A percentile compares a stretch with the other conserved stretches of the same genome.
phyloP scores from a whole-genome alignment of 2,797 vertebrate genomes.

The Karalla daura region DNA sequence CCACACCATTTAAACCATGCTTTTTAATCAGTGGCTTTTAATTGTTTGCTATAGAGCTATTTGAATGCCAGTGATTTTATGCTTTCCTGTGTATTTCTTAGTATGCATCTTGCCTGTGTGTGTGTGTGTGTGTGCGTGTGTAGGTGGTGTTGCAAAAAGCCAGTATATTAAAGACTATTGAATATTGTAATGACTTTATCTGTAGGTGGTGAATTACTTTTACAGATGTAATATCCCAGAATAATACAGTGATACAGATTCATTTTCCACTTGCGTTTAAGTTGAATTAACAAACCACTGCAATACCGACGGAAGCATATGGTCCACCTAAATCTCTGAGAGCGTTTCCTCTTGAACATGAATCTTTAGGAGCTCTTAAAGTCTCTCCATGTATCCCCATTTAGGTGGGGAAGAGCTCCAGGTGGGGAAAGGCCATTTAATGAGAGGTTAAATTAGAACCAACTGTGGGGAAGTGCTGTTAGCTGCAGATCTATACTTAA shows the following conservation, averaged over 20 bases:
- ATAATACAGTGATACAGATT: not conserved
- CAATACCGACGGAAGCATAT: not conserved
- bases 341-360: constrained; percentile 5
- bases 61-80: not conserved
- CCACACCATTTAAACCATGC: not conserved
- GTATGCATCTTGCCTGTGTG: too few species aligned
- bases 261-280: not conserved
- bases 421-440: constrained; percentile 22
- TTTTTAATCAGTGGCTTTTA: constrained; percentile 5
- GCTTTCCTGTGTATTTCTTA: not conserved
- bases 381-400: constrained; percentile 23
- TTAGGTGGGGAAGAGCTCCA: constrained; percentile 15
- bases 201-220: not conserved
- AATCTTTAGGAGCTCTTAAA: constrained; percentile 2
- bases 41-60: constrained; percentile 1
- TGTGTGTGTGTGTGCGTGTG: not conserved
- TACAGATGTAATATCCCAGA: not conserved
- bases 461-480: constrained; percentile 22
- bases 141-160: constrained; percentile 12
- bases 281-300: not conserved
- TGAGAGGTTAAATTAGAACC: constrained; percentile 30
- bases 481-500: not conserved
- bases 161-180: constrained; percentile 9
- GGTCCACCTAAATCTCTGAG: not conserved
- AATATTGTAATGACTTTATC: not conserved